Conservation (phyloP, 2,113 vertebrate species). For the Pelusios castaneus region DNA sequence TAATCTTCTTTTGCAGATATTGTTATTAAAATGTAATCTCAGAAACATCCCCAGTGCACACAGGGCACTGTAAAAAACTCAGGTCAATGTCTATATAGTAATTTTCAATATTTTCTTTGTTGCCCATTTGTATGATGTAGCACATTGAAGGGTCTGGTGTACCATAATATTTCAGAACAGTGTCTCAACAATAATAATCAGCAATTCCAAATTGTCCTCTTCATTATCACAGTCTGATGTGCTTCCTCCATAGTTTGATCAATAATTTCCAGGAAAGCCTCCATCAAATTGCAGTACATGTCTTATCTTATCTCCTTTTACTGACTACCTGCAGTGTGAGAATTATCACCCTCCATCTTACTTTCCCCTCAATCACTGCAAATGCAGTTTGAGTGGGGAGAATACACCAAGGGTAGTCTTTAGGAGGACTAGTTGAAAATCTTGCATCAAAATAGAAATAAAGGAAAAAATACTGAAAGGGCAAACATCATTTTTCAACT, state of each 20-base stretch:
- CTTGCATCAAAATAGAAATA: neutral
- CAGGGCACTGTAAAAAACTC: neutral
- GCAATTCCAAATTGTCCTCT: neutral
- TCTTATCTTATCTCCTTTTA: neutral
- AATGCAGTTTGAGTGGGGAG: neutral
- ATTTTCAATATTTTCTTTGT: neutral
- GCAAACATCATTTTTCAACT: neutral
- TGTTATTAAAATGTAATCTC: neutral
- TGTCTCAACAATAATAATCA: neutral
- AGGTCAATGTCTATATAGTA: neutral
- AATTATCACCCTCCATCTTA: neutral
- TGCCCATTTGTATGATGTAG: neutral
- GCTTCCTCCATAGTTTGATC: neutral
- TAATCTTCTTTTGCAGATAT: neutral
- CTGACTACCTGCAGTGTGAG: neutral
- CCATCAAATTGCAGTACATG: neutral
- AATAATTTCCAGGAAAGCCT: neutral
- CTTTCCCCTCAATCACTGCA: neutral
- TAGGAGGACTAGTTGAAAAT: neutral
- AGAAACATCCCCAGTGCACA: neutral
- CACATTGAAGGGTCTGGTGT: neutral
- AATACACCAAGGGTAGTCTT: neutral
- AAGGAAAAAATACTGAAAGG: neutral
- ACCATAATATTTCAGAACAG: neutral
- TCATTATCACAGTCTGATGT: neutral